Conservation (phyloP, 30 jellyfish, hydroid and myxozoan species). For the Turritopsis rubra region DNA sequence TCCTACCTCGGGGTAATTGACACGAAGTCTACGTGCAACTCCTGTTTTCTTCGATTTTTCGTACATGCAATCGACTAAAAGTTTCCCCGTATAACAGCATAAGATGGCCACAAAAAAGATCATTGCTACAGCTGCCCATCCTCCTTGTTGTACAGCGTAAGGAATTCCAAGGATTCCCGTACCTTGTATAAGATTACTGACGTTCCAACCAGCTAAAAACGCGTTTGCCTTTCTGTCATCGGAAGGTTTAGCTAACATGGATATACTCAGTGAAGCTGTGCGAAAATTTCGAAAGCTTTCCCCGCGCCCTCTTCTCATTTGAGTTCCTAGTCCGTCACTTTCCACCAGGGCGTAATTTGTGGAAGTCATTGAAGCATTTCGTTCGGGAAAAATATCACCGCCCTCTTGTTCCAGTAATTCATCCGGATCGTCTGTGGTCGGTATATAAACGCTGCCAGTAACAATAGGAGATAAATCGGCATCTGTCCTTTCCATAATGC, state of each 20-base stretch:
- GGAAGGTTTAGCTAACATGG: slow-evolving; percentile 85
- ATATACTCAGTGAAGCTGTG: slow-evolving; percentile 77
- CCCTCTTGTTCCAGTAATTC: not conserved
- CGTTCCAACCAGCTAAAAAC: slow-evolving; percentile 98
- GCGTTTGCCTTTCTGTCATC: slow-evolving; percentile 87
- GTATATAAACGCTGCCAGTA: not conserved
- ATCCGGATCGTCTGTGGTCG: not conserved
- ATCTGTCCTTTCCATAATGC: not conserved
- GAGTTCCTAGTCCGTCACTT: not conserved
- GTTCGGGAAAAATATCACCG: not conserved
- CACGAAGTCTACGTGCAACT: slow-evolving; percentile 56
- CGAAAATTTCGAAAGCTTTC: slow-evolving; percentile 23
- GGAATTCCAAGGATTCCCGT: slow-evolving; percentile 84
- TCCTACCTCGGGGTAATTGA: slow-evolving; percentile 87
- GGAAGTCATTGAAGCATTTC: not conserved
- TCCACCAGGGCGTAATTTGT: slow-evolving; percentile 9
- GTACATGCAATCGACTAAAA: slow-evolving; percentile 74
- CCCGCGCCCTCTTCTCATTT: not conserved
- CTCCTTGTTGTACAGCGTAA: slow-evolving; percentile 80
- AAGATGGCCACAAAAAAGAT: slow-evolving; percentile 76
- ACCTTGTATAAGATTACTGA: slow-evolving; percentile 85
- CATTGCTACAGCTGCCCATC: slow-evolving; percentile 93
- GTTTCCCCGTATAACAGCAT: slow-evolving; percentile 85
- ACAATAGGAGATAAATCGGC: not conserved
- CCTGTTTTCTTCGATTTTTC: slow-evolving; percentile 78